phyloP scores from a whole-genome alignment of 2,797 vertebrate species.

The Aplochiton taeniatus region DNA sequence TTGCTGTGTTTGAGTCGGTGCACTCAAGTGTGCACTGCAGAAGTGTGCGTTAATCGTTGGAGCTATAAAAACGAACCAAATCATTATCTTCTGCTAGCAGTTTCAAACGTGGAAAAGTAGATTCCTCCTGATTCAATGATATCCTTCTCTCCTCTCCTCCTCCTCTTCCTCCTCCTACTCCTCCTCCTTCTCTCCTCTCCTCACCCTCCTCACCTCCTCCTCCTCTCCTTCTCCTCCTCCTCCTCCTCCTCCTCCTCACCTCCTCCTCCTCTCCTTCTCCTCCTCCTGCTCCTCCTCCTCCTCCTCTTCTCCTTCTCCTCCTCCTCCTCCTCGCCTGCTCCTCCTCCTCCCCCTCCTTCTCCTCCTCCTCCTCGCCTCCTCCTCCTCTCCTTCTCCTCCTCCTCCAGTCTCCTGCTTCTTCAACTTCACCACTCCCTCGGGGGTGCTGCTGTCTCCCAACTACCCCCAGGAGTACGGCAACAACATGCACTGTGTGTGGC shows the following conservation, averaged over 20 bases:
- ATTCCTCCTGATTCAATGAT: no score
- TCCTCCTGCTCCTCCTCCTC: not conserved
- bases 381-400: slow-evolving; percentile 1
- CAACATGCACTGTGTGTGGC: slow-evolving; percentile 98
- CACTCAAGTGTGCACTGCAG: no score
- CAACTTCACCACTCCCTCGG: slow-evolving; percentile 97
- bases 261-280: not conserved
- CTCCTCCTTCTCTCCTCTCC: not conserved
- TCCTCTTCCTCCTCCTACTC: not conserved
- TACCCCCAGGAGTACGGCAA: slow-evolving; percentile 98
- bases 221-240: not conserved
- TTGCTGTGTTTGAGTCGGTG: no score
- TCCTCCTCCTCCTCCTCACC: not conserved
- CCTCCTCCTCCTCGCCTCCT: not conserved
- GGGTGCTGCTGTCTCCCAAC: slow-evolving; percentile 92
- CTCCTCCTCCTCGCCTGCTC: not conserved
- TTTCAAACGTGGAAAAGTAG: no score
- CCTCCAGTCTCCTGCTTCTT: slow-evolving; percentile 96
- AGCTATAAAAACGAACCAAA: no score
- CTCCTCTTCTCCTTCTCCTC: not conserved
- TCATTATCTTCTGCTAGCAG: no score
- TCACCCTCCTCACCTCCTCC: not conserved
- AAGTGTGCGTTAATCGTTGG: no score
- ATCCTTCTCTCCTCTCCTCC: not conserved
- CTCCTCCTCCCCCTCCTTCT: not conserved